These are phyloP conservation scores for Microcebus murinus DNA, from an alignment of 2,113 vertebrate species.

Conservation along the genomic window DNA sequence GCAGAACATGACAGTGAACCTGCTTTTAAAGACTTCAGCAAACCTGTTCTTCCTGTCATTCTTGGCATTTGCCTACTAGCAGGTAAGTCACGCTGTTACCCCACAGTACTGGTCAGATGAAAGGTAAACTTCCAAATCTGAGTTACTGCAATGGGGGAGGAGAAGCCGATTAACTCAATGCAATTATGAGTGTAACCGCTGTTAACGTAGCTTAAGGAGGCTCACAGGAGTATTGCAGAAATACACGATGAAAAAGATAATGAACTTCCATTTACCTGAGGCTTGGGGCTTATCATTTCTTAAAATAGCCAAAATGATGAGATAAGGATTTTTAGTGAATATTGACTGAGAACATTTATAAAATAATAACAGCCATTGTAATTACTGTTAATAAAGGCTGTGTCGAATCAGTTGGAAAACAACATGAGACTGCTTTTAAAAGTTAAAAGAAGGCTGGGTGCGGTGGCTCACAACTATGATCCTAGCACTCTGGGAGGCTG, in stretches of 20 bases:
- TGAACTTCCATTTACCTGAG: not conserved
- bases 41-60: not conserved
- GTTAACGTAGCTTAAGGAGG: not conserved
- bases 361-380: not conserved
- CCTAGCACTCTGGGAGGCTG: too few relatives aligned
- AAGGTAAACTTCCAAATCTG: not conserved
- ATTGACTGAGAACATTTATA: not conserved
- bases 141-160: not conserved
- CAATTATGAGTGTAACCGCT: not conserved
- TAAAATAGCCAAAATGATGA: not conserved
- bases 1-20: not conserved
- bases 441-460: not conserved
- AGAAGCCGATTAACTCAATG: not conserved
- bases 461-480: too few relatives aligned
- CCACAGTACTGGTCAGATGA: not conserved
- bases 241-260: not conserved
- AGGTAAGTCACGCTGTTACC: not conserved
- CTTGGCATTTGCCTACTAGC: not conserved
- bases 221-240: not conserved
- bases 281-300: not conserved
- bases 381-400: not conserved
- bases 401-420: not conserved
- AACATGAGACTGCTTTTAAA: not conserved
- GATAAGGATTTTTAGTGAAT: not conserved
- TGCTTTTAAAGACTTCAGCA: not conserved